These are phyloP conservation scores for Halcyon smyrnensis DNA, from an alignment of 2,797 vertebrate genomes.

Conservation along the genomic window DNA sequence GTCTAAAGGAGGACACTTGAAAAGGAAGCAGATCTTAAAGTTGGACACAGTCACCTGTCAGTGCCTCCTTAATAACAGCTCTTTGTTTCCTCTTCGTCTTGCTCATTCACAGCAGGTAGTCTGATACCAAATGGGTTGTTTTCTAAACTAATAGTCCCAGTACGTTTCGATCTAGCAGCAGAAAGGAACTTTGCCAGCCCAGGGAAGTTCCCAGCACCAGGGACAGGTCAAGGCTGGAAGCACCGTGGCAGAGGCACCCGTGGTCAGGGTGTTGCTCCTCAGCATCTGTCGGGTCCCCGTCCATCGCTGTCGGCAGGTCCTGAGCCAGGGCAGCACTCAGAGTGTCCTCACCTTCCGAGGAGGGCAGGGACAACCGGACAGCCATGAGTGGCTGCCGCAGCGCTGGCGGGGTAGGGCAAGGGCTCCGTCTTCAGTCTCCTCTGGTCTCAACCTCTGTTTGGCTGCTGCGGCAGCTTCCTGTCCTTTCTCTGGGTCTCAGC, in stretches of 20 bases:
- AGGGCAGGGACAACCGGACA: fast-evolving
- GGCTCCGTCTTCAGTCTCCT: fast-evolving
- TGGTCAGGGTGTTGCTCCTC: background rate
- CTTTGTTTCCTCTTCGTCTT: background rate
- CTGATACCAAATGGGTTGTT: background rate
- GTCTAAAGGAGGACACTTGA: background rate
- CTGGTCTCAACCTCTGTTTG: background rate
- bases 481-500: background rate
- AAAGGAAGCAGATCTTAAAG: background rate
- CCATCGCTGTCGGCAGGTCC: fast-evolving
- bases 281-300: fast-evolving
- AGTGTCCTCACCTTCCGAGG: fast-evolving
- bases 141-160: background rate
- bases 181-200: background rate
- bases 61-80: background rate
- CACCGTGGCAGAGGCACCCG: fast-evolving
- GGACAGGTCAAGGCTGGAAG: background rate
- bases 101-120: background rate
- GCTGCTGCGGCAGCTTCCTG: background rate
- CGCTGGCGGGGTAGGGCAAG: fast-evolving
- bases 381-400: fast-evolving
- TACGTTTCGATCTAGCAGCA: background rate
- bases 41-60: background rate
- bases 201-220: background rate
- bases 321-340: fast-evolving